Evolutionary conservation across 2,113 vertebrate genomes (phyloP), one percentile per base, ranked within the genome.

Genomic region (Willisornis vidua): DNA sequence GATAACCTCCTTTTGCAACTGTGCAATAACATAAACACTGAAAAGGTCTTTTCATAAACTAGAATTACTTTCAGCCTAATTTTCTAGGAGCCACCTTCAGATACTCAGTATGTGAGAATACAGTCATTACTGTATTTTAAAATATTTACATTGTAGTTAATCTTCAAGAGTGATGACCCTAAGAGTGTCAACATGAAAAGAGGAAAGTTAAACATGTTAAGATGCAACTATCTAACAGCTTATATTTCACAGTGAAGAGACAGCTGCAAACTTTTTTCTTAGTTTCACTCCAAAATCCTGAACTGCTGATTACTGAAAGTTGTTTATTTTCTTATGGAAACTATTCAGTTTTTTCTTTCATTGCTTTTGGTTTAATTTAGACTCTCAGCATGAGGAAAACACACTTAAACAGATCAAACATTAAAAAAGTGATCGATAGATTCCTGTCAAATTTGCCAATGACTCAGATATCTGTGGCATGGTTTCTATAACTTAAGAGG

Each of bases 81-180:
- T 91, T 94, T 93, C 55, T 48, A 95, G 46, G 26, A 90, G 35
- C 59, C 55, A 35, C 24, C 51, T 94, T 91, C 41, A 83, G 72
- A 51, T 79, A 95, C 65, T 66, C 6, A 0, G 22, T 43, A 59
- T 43, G 31, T 66, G n/a, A 85, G 29, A 94, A 93, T 58, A 70
- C 1, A 78, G 16, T 49, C n/a, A 82, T 93, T 68, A 51, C 24
- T 75, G 22, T 89, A 87, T 87, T 89, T 96, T 91, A 78, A 91
- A 93, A 84, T 74, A 89, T 90, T 92, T 87, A 65, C 22, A 51
- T 48, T 66, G 10, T 45, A 92, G 87, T 96, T 63, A 62, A 25
- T 95, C 83, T 85, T 94, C 54, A 68, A 72, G 31, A 76, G 15
- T 54, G 24, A 91, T 65, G 37, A 0, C 1, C n/a, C 16, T 29